Evolutionary conservation across 2,113 vertebrate species (phyloP).

Genomic region (Rostratula benghalensis): DNA sequence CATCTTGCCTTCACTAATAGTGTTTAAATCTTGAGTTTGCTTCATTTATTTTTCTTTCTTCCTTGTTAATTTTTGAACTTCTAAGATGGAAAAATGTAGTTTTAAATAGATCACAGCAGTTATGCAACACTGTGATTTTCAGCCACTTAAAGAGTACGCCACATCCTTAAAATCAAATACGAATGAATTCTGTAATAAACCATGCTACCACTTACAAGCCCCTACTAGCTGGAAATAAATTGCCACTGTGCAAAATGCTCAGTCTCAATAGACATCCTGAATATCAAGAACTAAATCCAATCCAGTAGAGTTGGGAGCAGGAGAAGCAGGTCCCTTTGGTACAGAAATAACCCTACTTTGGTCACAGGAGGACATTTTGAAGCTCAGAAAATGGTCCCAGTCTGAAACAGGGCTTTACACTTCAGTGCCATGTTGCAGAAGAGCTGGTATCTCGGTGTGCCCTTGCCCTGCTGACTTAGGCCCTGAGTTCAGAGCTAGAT

Average conservation of each 20-base stretch:
- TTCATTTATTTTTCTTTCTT: not conserved
- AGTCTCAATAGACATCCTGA: not conserved
- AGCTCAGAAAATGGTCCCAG: not conserved
- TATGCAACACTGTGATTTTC: slow-evolving; percentile 21
- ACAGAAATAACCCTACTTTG: not conserved
- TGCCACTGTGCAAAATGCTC: not conserved
- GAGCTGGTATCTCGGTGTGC: not conserved
- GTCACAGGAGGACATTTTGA: not conserved
- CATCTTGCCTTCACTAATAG: not conserved
- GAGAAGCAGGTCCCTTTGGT: not conserved
- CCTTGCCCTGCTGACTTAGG: not conserved
- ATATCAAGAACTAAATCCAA: not conserved
- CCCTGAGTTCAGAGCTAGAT: not conserved
- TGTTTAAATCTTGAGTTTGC: not conserved
- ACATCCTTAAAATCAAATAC: slow-evolving; percentile 39
- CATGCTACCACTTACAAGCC: not conserved
- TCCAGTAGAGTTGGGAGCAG: not conserved
- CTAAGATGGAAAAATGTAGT: not conserved
- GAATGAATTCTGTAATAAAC: slow-evolving; percentile 16
- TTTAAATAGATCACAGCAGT: slow-evolving; percentile 30
- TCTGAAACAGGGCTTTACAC: accelerated
- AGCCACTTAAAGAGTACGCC: not conserved
- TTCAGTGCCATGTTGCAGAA: accelerated
- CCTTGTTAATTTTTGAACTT: slow-evolving; percentile 1
- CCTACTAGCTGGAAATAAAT: slow-evolving; percentile 33